Percentiles rank a stretch among this genome's conserved stretches.
Evolutionary conservation across 2,797 vertebrate species (phyloP).

Genomic region (Austrolebias charrua): DNA sequence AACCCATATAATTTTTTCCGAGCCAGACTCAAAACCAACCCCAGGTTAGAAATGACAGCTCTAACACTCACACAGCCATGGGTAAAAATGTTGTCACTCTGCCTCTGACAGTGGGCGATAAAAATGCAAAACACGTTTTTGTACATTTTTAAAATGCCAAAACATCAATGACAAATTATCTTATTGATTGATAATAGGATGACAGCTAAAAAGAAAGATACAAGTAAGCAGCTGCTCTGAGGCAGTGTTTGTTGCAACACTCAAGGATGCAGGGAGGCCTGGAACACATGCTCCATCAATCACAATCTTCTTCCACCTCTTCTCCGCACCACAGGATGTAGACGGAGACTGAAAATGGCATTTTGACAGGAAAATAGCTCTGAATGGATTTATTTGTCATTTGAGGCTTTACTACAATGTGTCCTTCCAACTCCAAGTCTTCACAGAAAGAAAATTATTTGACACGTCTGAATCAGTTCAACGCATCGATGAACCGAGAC

Average conservation of each 20-base stretch:
- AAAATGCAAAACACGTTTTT: too few species aligned
- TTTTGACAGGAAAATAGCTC: conserved; percentile 15
- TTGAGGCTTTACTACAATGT: conserved; percentile 1
- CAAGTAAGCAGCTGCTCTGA: conserved; percentile 2
- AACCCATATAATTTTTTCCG: too few species aligned
- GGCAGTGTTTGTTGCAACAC: conserved; percentile 21
- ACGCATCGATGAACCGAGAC: conserved; percentile 17
- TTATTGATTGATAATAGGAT: too few species aligned
- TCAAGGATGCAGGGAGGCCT: conserved; percentile 25
- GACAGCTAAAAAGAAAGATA: too few species aligned
- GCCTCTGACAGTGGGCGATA: too few species aligned
- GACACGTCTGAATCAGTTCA: conserved; percentile 2
- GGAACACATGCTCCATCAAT: conserved; percentile 43
- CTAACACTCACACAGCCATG: too few species aligned
- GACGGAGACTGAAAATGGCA: conserved; percentile 31
- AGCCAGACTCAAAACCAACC: too few species aligned
- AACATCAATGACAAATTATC: too few species aligned
- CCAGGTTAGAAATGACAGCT: too few species aligned
- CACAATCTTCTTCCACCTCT: neutral
- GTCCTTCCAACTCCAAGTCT: neutral
- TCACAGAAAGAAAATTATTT: conserved; percentile 8
- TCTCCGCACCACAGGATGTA: conserved; percentile 13
- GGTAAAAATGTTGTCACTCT: too few species aligned
- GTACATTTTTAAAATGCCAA: too few species aligned
- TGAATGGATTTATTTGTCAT: conserved; percentile 1